Base-by-base conservation (phyloP, 2,888 invertebrate species). In the Brenthis daphne region DNA sequence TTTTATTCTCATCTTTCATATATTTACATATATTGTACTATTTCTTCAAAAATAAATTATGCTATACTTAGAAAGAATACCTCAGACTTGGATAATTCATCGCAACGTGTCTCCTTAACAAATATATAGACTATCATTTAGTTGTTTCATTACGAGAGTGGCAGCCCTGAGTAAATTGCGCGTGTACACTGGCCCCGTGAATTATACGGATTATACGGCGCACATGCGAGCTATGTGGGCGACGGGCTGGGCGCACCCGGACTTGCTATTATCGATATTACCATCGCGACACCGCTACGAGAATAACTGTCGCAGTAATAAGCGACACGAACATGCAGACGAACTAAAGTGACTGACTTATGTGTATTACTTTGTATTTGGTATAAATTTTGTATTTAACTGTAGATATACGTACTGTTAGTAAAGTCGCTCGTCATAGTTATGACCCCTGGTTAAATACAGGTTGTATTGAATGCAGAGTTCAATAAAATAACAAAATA, bases 81-180 rank as follows among this genome's bases (percentile, higher is more conserved):
- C 6, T 37, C 37, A 37, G 8, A 6, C 6, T 8, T 37, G 8
- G 8, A 8, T 2, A 43, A 43, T 11, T 3, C 8, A 43, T 43
- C 37, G 11, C 11, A 11, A 11, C n/a, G 2, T 53, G 51, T 53
- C 16, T 3, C 0, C 2, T 53, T 53, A 53, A 13, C 51, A 16
- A n/a, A 37, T n/a, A 64, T 54, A 63, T 43, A 54, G 20, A 43
- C 16, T 13, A 57, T 57, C 24, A 33, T 57, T 63, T 37, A 55
- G n/a, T 16, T 50, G 13, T 43, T 54, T 56, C 13, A 54, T 50
- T n/a, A 50, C 12, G 8, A 16, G 24, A 67, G 6, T 51, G 77
- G 13, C 83, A 86, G 63, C 86, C 87, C 87, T 87, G 74, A 60
- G 70, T 74, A 83, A 83, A 85, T 82, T 81, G 81, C 85, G 82